Base-by-base conservation (phyloP, 2,888 invertebrate genomes). In the Lithophane semibrunnea region DNA sequence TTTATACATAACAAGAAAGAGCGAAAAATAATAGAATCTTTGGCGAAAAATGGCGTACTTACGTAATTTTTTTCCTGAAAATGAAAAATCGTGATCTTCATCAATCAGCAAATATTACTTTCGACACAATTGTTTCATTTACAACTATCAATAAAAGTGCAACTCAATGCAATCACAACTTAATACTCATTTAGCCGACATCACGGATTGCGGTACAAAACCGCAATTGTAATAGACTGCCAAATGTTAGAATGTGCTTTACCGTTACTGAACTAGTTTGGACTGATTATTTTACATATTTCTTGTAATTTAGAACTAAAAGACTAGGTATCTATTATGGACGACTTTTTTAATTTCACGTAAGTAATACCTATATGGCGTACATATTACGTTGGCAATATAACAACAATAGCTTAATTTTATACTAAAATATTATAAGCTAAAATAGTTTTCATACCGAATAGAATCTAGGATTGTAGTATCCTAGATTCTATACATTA, bases 231-330 rank as follows among this genome's bases (percentile, higher is more conserved):
- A 71, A 84, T 68, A 61, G 70, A 69, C 60, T 68, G 52, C 44
- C 71, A 56, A 83, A 84, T 71, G 73, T 73, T 64, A 72, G 70
- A 79, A 64, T 67, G 83, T 61, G 56, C n/a, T 72, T 68, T 84
- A 80, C 83, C 68, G 83, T 84, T 52, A 52, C 52, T 52, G 52
- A 52, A 52, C 52, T 18, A 21, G 52, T 52, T 44, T 52, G 3
- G 8, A 52, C 52, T 52, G 21, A 52, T 52, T 21, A 21, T 18
- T 52, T 52, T 52, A 52, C 18, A 52, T 52, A 52, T 52, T 52
- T 52, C 52, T 52, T 52, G 21, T 52, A 52, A 52, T 52, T 52
- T 52, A 21, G 52, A 52, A 52, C 18, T 52, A 52, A 52, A 52
- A 8, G 52, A 52, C 21, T 52, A n/a, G n/a, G n/a, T n/a, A 52